Base-by-base conservation (phyloP, 2,888 invertebrate genomes). In the Synanthedon andrenaeformis region DNA sequence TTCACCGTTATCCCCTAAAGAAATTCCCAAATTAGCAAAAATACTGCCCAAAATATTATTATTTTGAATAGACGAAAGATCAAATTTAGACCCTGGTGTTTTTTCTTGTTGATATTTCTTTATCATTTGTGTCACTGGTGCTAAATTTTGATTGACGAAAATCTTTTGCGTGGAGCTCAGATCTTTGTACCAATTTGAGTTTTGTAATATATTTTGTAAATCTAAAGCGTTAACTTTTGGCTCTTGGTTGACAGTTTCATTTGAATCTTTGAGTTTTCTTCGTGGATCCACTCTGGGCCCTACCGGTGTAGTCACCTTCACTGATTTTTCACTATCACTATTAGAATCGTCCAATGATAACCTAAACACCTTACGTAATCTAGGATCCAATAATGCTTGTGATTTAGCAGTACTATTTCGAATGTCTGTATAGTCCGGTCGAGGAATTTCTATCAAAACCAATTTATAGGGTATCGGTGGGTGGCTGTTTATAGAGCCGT, bases 401-500 rank as follows among this genome's bases (percentile, higher is more conserved):
- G 92, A 91, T 65, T 93, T 92, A 55, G 91, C 91, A 10, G 91
- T 91, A 62, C 90, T 92, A 55, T 92, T 83, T 65, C 92, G 92
- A 53, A 95, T 88, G 57, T 93, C 93, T 0, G 91, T 91, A 69
- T 94, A 95, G 70, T 93, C 92, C 0, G 94, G 92, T 45, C 92
- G 88, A 0, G 93, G 93, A 66, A 94, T 91, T 55, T 92, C 91
- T 54, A 94, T 74, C 56, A 66, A 55, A 55, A 78, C 65, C 62
- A 92, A 83, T 72, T 91, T 91, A 86, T 93, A 96, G 0, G 81
- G 63, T 53, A 96, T 91, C 0, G 93, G 93, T 0, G 91, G 90
- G 72, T 96, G 95, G 49, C 93, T 92, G 53, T 91, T 91, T 50
- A 94, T 89, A 42, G 94, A 94, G 8, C 93, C 96, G 69, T 95